phyloP scores from a whole-genome alignment of 2,888 invertebrate genomes.

The Pristionchus exspectatus region DNA sequence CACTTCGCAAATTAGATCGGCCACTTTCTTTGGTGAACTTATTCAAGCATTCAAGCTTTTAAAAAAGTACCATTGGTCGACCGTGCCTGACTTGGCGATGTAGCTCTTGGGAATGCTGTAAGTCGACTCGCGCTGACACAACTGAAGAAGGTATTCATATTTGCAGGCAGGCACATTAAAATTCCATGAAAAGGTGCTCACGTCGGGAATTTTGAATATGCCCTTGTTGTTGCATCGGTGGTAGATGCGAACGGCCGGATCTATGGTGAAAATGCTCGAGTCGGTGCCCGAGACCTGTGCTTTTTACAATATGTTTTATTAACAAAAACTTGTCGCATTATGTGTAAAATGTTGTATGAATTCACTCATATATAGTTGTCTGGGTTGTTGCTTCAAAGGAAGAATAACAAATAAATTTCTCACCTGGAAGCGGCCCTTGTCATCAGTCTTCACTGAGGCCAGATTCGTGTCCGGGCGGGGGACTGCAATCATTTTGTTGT shows the following conservation, averaged over 20 bases:
- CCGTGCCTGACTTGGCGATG: constrained; percentile 22
- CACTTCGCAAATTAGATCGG: too few species aligned
- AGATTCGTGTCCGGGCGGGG: constrained; percentile 32
- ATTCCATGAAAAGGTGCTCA: not conserved
- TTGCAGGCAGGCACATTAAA: too few species aligned
- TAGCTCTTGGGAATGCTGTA: constrained; percentile 39
- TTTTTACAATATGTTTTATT: too few species aligned
- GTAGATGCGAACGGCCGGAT: constrained; percentile 21
- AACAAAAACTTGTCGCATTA: too few species aligned
- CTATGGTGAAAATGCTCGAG: not conserved
- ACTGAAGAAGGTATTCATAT: not conserved
- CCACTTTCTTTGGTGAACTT: too few species aligned
- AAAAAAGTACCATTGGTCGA: not conserved
- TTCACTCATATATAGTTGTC: not conserved
- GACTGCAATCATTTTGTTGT: not conserved
- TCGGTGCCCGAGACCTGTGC: constrained; percentile 10
- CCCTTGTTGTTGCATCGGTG: constrained; percentile 50
- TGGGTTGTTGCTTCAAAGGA: not conserved
- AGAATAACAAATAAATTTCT: too few species aligned
- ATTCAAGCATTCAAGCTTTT: too few species aligned
- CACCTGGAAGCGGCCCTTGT: constrained; percentile 41
- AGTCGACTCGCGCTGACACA: constrained; percentile 47
- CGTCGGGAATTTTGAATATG: constrained; percentile 13
- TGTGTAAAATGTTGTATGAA: too few species aligned
- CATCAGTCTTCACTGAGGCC: constrained; percentile 1